Evolutionary conservation across 92 coral and sea anemone genomes (phyloP).

Genomic region (Blastomussa wellsi): DNA sequence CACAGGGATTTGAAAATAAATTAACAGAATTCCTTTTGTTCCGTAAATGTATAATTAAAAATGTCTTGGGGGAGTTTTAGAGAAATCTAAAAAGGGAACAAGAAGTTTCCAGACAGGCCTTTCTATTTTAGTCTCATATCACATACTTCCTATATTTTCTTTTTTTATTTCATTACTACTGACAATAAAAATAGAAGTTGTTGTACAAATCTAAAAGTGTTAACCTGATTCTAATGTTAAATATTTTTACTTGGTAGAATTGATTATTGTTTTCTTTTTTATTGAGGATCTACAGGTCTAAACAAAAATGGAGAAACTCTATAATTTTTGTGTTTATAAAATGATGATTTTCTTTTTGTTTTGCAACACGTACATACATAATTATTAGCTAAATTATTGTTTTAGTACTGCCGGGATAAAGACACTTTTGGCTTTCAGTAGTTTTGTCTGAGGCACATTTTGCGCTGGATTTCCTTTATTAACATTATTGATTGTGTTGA

Average conservation of each 20-base stretch:
- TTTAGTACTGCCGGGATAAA: background rate
- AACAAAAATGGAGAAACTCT: background rate
- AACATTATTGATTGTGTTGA: no score
- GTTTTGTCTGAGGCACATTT: background rate
- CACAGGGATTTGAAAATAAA: background rate
- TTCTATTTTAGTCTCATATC: background rate
- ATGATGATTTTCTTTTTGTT: background rate
- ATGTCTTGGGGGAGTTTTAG: background rate
- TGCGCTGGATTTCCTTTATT: no score
- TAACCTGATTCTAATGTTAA: background rate
- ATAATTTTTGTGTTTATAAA: background rate
- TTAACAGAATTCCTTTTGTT: slow-evolving; percentile 23
- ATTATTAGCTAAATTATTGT: background rate
- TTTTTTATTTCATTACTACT: background rate
- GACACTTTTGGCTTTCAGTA: background rate
- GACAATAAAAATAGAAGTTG: background rate
- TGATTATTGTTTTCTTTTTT: background rate
- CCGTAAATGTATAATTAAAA: background rate
- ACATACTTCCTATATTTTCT: background rate
- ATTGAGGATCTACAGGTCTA: background rate
- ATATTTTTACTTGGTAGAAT: no score
- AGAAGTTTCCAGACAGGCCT: background rate
- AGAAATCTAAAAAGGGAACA: background rate
- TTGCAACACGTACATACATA: background rate
- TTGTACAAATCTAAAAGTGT: background rate